phyloP scores from a whole-genome alignment of 2,797 vertebrate genomes.

The Periparus ater region DNA sequence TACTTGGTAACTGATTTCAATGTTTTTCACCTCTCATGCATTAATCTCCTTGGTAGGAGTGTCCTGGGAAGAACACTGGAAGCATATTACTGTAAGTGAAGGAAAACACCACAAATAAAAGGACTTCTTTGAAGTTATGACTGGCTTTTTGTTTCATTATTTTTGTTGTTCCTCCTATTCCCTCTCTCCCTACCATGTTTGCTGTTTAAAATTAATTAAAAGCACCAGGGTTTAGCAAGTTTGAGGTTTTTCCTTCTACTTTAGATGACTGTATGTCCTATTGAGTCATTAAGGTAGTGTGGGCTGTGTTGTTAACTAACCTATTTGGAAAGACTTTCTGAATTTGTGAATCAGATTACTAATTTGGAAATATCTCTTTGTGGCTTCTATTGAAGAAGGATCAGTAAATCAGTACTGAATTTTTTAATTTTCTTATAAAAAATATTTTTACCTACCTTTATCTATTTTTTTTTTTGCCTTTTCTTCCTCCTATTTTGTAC shows the following conservation, averaged over 20 bases:
- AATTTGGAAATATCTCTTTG: not conserved
- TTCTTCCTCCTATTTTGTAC: not conserved
- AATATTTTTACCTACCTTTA: not conserved
- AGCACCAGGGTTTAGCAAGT: accelerated
- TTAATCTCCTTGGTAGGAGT: not conserved
- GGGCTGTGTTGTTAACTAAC: not conserved
- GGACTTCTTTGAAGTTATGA: not conserved
- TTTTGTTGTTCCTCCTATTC: not conserved
- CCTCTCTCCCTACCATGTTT: not conserved
- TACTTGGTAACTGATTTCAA: not conserved
- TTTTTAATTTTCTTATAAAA: not conserved
- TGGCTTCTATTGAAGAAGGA: not conserved
- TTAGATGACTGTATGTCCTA: not conserved
- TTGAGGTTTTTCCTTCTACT: not conserved
- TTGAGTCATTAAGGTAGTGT: not conserved
- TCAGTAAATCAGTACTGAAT: not conserved
- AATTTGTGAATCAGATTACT: not conserved
- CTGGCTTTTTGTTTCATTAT: not conserved
- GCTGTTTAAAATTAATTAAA: not conserved
- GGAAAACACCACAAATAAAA: not conserved
- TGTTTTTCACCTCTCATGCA: not conserved
- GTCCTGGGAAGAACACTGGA: not conserved
- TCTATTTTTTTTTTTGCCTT: not conserved
- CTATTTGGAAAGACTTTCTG: not conserved
- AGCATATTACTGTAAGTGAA: not conserved